Percentiles rank a stretch among this genome's conserved stretches.
These are phyloP conservation scores for Engraulis encrasicolus DNA, from an alignment of 2,113 vertebrate genomes.

Conservation along the genomic window DNA sequence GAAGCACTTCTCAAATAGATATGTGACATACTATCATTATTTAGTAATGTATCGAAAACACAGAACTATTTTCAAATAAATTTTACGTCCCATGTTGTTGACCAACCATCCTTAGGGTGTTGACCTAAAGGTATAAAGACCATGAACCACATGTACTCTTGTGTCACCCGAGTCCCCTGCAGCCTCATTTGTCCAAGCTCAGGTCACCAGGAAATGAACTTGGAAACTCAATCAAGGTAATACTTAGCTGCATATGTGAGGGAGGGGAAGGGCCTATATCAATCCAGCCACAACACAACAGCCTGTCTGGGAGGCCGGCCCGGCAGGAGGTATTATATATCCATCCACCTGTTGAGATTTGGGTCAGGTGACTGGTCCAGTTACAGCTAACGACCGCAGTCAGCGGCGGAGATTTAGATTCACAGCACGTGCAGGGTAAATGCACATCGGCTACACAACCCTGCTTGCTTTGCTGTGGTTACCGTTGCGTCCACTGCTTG, in stretches of 20 bases:
- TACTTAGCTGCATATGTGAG: not conserved
- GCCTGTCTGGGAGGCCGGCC: slow-evolving; percentile 7
- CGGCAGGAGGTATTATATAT: not conserved
- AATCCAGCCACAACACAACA: not conserved
- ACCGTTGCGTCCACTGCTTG: not conserved
- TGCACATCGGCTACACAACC: not conserved
- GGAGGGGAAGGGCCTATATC: not conserved
- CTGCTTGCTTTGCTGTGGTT: not conserved
- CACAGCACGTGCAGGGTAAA: not conserved
- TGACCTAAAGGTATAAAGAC: not conserved
- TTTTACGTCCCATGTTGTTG: not conserved
- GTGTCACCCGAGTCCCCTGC: not conserved
- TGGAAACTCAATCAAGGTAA: not conserved
- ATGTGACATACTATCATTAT: too few relatives aligned
- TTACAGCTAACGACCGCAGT: not conserved
- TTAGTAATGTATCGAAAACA: too few relatives aligned
- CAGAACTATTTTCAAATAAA: not conserved
- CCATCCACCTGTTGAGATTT: slow-evolving; percentile 29
- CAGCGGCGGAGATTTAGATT: slow-evolving; percentile 17
- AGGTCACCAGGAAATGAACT: slow-evolving; percentile 1
- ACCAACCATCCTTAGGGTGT: not conserved
- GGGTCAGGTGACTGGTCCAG: not conserved
- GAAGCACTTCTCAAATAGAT: too few relatives aligned
- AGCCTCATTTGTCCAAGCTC: not conserved
- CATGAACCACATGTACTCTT: not conserved